Percentiles rank a stretch among this genome's conserved stretches.
Evolutionary conservation across 2,888 invertebrate genomes (phyloP).

Genomic region (Sphecodes monilicornis): DNA sequence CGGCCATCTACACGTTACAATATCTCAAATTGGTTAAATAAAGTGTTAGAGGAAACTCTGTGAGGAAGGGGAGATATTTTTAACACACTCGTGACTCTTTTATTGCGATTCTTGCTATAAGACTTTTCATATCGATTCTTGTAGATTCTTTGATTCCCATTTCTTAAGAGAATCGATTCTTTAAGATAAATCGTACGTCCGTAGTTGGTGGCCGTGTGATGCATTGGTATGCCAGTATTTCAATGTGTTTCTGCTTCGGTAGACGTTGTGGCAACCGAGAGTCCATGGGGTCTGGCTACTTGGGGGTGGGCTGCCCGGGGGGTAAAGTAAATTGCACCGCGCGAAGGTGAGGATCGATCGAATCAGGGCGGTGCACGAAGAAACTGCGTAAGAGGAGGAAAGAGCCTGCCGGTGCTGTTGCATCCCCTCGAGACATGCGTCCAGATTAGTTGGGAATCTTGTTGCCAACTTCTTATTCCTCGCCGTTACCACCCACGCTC

Average conservation of each 20-base stretch:
- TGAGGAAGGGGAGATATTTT: too few relatives aligned
- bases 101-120: too few relatives aligned
- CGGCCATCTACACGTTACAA: too few relatives aligned
- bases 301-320: slow-evolving; percentile 4
- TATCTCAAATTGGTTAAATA: too few relatives aligned
- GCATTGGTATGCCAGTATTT: slow-evolving; percentile 25
- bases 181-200: not conserved
- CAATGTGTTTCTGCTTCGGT: slow-evolving; percentile 23
- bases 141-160: too few relatives aligned
- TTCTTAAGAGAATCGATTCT: not conserved
- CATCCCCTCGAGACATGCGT: slow-evolving; percentile 55
- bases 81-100: too few relatives aligned
- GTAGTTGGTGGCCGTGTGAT: slow-evolving; percentile 20
- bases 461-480: not conserved
- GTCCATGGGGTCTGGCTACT: slow-evolving; percentile 25
- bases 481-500: not conserved
- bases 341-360: slow-evolving; percentile 78
- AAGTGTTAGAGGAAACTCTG: too few relatives aligned
- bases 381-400: slow-evolving; percentile 59
- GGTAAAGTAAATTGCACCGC: slow-evolving; percentile 63
- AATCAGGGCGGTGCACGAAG: slow-evolving; percentile 77
- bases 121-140: too few relatives aligned
- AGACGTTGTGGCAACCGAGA: slow-evolving; percentile 32
- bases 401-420: slow-evolving; percentile 58
- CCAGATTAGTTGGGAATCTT: slow-evolving; percentile 49